Evolutionary conservation across 2,888 invertebrate species (phyloP).

Genomic region (Leistus spinibarbis): DNA sequence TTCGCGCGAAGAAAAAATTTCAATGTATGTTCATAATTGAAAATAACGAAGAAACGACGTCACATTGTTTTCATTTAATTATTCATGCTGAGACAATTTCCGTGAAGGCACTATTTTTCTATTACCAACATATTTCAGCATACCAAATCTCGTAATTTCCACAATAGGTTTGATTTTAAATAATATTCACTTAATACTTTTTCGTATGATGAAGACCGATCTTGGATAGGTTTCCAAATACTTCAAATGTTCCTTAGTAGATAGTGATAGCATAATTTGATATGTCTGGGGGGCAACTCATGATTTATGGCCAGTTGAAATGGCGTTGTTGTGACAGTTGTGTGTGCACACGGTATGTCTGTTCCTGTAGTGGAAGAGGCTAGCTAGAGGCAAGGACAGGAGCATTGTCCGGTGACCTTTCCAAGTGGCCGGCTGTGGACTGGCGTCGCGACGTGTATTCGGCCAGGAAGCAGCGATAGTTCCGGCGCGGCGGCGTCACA

Average conservation of each 20-base stretch:
- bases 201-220: too few relatives aligned
- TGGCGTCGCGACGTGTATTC: neutral
- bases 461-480: conserved; percentile 28
- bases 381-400: neutral
- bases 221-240: too few relatives aligned
- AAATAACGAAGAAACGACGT: conserved; percentile 28
- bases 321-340: neutral
- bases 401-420: conserved; percentile 9
- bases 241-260: too few relatives aligned
- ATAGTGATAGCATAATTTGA: too few relatives aligned
- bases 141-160: too few relatives aligned
- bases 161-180: too few relatives aligned
- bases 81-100: conserved; percentile 11
- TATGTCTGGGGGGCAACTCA: neutral
- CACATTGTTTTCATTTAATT: conserved; percentile 34
- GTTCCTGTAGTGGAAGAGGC: neutral
- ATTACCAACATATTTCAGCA: too few relatives aligned
- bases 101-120: conserved; percentile 22
- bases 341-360: too few relatives aligned
- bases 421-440: neutral
- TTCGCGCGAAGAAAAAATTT: conserved; percentile 12
- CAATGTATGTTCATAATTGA: conserved; percentile 23
- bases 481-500: conserved; percentile 24
- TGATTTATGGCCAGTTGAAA: conserved; percentile 29
- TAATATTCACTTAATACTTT: too few relatives aligned